Conservation (phyloP, 64 coral and sea anemone genomes). For the Cladopsammia gracilis region DNA sequence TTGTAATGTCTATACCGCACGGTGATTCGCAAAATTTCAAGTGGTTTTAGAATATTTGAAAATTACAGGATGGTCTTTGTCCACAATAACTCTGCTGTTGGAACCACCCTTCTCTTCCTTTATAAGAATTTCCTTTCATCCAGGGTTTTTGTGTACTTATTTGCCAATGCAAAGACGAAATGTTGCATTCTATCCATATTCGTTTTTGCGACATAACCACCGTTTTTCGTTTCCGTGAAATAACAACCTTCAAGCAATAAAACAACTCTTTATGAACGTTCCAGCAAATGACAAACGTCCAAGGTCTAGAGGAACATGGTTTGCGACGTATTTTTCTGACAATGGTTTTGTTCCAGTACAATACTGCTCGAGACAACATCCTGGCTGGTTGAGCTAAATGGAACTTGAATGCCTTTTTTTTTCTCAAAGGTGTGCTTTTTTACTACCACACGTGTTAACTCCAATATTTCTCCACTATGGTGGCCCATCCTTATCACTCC, state of each 20-base stretch:
- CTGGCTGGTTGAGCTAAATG: too few relatives aligned
- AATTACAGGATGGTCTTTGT: constrained; percentile 38
- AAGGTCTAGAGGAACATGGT: constrained; percentile 58
- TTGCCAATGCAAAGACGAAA: constrained; percentile 37
- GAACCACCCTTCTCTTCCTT: constrained; percentile 63
- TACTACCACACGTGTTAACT: too few relatives aligned
- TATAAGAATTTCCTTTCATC: constrained; percentile 33
- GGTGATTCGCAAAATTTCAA: constrained; percentile 42
- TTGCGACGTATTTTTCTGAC: constrained; percentile 57
- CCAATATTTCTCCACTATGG: too few relatives aligned
- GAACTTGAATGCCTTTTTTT: too few relatives aligned
- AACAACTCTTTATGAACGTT: constrained; percentile 44
- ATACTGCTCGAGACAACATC: constrained; percentile 49
- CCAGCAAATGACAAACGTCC: constrained; percentile 38
- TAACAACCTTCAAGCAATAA: constrained; percentile 51
- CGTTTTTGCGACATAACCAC: constrained; percentile 27
- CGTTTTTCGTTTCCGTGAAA: constrained; percentile 37
- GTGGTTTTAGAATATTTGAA: constrained; percentile 64
- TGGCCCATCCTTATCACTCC: constrained; percentile 20
- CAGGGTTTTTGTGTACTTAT: constrained; percentile 59
- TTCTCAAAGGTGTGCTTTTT: too few relatives aligned
- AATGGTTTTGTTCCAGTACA: constrained; percentile 70
- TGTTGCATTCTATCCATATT: constrained; percentile 28
- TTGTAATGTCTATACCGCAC: constrained; percentile 56
- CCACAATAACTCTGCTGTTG: constrained; percentile 48